A percentile compares a stretch with the other conserved stretches of the same genome.
Evolutionary conservation across 2,797 vertebrate genomes (phyloP).

Genomic region (Etheostoma nigrum): DNA sequence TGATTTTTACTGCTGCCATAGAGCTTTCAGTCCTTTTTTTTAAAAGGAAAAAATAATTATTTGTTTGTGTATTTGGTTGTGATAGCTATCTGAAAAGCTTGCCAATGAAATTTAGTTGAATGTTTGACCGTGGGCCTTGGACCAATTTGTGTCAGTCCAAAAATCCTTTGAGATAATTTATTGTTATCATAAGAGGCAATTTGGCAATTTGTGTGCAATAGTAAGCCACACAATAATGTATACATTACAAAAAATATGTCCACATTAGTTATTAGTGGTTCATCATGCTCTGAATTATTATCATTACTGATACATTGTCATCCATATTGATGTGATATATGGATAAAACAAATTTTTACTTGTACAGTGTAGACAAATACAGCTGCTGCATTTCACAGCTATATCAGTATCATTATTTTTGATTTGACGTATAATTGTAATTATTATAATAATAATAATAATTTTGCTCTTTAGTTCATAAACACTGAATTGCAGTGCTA

Average conservation of each 20-base stretch:
- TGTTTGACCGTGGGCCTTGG: background rate
- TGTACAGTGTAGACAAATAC: no score
- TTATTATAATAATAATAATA: no score
- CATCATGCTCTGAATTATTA: background rate
- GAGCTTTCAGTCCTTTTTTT: background rate
- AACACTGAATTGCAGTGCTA: no score
- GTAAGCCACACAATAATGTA: no score
- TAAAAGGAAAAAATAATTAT: background rate
- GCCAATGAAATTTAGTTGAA: slow-evolving; percentile 3
- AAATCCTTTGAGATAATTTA: background rate
- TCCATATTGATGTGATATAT: background rate
- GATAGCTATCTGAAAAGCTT: background rate
- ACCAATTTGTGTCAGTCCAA: background rate
- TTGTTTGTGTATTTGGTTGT: background rate
- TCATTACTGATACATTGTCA: background rate
- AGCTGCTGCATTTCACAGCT: no score
- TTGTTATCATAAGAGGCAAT: background rate
- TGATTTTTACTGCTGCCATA: background rate
- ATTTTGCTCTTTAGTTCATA: no score
- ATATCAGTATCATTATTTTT: no score
- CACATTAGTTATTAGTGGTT: background rate
- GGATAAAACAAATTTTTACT: background rate
- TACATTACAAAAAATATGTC: background rate
- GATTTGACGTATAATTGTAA: no score
- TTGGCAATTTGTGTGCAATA: no score